Conservation (phyloP, 2,113 vertebrate species). For the Poicephalus gulielmi region DNA sequence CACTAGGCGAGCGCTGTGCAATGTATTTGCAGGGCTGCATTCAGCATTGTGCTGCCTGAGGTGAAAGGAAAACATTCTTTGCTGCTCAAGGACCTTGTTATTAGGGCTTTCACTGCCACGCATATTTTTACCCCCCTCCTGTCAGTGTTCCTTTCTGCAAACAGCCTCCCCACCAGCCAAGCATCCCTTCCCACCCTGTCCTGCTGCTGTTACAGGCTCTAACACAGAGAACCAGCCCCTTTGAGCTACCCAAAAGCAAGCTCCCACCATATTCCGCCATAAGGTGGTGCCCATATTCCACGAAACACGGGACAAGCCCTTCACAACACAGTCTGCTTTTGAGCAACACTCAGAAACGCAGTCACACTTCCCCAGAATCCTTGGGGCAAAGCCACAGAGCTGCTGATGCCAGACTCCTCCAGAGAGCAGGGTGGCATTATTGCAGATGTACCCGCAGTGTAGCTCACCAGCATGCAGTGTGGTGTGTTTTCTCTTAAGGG, state of each 20-base stretch:
- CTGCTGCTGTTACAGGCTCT: not conserved
- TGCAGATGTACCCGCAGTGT: not conserved
- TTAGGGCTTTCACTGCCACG: not conserved
- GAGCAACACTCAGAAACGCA: not conserved
- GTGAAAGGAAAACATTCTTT: not conserved
- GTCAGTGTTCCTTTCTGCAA: accelerated
- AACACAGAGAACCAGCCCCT: accelerated
- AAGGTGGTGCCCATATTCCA: slow-evolving; percentile 27
- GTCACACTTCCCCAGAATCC: accelerated
- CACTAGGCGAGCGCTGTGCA: accelerated
- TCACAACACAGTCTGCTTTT: accelerated
- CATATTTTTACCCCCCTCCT: not conserved
- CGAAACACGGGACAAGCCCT: not conserved
- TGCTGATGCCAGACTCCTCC: not conserved
- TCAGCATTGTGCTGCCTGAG: accelerated
- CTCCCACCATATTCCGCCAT: not conserved
- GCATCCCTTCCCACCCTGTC: not conserved
- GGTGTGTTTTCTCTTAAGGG: not conserved
- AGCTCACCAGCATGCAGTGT: not conserved
- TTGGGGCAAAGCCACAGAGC: not conserved
- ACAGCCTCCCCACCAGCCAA: too few species aligned
- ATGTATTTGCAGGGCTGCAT: accelerated
- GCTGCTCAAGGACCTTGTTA: not conserved
- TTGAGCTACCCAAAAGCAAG: not conserved
- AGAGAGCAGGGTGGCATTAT: not conserved